phyloP scores from a whole-genome alignment of 2,888 invertebrate species.

The Monochamus alternatus region DNA sequence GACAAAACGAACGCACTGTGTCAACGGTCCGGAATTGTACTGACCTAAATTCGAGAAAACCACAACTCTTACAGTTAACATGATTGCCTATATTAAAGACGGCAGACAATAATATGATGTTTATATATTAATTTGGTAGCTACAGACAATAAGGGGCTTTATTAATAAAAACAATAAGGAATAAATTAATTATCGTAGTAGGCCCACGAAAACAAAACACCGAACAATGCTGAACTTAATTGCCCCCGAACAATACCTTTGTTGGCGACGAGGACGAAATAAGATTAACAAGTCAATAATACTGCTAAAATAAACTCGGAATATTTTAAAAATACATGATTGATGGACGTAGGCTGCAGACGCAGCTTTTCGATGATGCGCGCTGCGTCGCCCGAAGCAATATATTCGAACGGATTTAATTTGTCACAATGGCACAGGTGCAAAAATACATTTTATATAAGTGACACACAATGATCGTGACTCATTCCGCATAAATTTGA shows the following conservation, averaged over 20 bases:
- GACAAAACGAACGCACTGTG: no score
- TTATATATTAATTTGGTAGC: neutral
- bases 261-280: neutral
- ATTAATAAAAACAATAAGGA: constrained; percentile 17
- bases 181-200: constrained; percentile 12
- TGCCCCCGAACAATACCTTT: constrained; percentile 11
- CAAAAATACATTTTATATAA: constrained; percentile 6
- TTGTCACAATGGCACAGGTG: constrained; percentile 24
- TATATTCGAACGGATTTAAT: constrained; percentile 25
- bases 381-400: constrained; percentile 4
- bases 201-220: neutral
- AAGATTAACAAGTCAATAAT: constrained; percentile 5
- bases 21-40: neutral
- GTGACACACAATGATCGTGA: constrained; percentile 16
- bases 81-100: neutral
- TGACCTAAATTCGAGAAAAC: neutral
- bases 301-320: constrained; percentile 10
- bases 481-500: constrained; percentile 14
- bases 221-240: constrained; percentile 5
- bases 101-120: neutral
- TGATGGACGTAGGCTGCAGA: constrained; percentile 16
- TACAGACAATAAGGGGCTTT: neutral
- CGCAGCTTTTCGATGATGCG: neutral
- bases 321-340: constrained; percentile 22
- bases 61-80: constrained; percentile 2